A percentile compares a stretch with the other conserved stretches of the same genome.
phyloP scores from a whole-genome alignment of 2,113 vertebrate genomes.

The Pavo muticus region DNA sequence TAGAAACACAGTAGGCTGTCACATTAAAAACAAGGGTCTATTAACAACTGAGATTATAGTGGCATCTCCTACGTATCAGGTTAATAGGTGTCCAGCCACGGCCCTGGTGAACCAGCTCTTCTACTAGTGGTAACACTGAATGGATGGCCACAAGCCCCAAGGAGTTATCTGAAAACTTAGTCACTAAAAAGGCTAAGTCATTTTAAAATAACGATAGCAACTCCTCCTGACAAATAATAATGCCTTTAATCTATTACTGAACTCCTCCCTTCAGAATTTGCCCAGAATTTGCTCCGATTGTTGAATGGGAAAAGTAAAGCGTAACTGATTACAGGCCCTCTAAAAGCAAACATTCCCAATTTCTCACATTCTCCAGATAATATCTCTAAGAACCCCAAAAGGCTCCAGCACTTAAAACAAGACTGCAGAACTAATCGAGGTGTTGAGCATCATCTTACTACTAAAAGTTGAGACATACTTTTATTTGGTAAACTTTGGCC shows the following conservation, averaged over 20 bases:
- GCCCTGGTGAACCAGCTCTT: not conserved
- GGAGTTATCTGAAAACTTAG: not conserved
- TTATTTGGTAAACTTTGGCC: not conserved
- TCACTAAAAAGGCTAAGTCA: not conserved
- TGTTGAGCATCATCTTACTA: not conserved
- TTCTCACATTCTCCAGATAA: not conserved
- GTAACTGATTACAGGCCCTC: not conserved
- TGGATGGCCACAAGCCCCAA: accelerated
- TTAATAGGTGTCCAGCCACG: not conserved
- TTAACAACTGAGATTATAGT: not conserved
- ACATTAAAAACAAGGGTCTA: not conserved
- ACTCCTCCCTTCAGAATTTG: not conserved
- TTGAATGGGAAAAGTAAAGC: not conserved
- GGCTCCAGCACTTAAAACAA: not conserved
- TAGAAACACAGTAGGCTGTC: not conserved
- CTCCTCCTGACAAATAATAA: not conserved
- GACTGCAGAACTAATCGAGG: not conserved
- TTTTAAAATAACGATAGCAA: not conserved
- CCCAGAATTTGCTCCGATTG: not conserved
- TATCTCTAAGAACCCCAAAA: not conserved
- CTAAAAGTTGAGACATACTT: not conserved
- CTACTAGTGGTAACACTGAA: not conserved
- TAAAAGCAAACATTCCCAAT: not conserved
- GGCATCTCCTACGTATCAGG: not conserved
- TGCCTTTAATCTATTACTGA: not conserved